These are phyloP conservation scores for Lepidurus packardi DNA, from an alignment of 1,140 invertebrate species.

Conservation along the genomic window DNA sequence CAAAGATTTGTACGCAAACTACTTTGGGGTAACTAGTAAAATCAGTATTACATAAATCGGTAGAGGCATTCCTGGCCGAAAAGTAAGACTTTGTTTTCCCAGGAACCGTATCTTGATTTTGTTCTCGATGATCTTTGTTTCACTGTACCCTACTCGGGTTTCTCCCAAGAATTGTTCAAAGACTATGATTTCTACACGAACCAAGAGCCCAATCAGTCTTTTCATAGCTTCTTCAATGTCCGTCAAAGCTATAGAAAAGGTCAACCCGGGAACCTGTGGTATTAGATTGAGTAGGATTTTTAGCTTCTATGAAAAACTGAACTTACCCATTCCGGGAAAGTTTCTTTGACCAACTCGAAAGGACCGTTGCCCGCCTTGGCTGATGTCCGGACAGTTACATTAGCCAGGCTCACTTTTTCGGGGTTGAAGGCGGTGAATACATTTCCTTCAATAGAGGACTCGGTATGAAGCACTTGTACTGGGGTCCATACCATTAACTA, in stretches of 20 bases:
- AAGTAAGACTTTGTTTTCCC: slow-evolving; percentile 49
- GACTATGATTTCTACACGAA: slow-evolving; percentile 31
- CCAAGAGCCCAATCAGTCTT: slow-evolving; percentile 25
- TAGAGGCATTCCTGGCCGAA: slow-evolving; percentile 54
- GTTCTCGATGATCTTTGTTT: slow-evolving; percentile 49
- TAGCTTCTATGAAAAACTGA: too few species aligned
- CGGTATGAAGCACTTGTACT: not conserved
- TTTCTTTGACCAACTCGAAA: slow-evolving; percentile 32
- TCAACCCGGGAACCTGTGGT: slow-evolving; percentile 31
- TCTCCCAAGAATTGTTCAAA: slow-evolving; percentile 44
- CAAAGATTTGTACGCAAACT: not conserved
- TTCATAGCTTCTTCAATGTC: slow-evolving; percentile 23
- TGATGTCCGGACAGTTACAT: slow-evolving; percentile 42
- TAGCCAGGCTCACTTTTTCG: slow-evolving; percentile 44
- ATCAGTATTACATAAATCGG: slow-evolving; percentile 45
- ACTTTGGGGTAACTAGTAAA: not conserved
- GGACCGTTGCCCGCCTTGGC: slow-evolving; percentile 35
- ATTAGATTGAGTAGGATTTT: slow-evolving; percentile 32
- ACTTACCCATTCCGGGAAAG: slow-evolving; percentile 32
- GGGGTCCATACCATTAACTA: slow-evolving; percentile 14
- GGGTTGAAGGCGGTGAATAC: slow-evolving; percentile 42
- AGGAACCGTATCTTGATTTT: slow-evolving; percentile 50
- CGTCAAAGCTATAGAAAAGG: slow-evolving; percentile 27
- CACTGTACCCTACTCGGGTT: slow-evolving; percentile 46
- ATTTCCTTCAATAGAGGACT: not conserved